Conservation (phyloP, 2,113 vertebrate genomes). For the Morone chrysops region DNA sequence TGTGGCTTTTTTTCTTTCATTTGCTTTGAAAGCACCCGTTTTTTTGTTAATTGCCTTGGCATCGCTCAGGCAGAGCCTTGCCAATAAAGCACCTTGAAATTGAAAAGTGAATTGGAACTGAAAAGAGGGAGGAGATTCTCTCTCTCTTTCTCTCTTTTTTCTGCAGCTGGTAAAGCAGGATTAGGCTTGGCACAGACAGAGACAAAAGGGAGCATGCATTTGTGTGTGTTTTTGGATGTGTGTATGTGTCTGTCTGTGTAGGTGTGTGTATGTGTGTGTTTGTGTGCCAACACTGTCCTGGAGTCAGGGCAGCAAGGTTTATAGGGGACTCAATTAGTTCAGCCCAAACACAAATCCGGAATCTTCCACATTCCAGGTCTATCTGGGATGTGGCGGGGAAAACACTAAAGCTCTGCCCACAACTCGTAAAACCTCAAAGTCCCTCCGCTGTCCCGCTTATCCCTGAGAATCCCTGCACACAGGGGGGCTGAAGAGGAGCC, state of each 20-base stretch:
- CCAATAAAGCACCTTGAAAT: constrained; percentile 86
- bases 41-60: constrained; percentile 82
- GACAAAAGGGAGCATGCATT: constrained; percentile 70
- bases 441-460: constrained; percentile 72
- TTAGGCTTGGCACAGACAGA: constrained; percentile 82
- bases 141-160: constrained; percentile 49
- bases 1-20: constrained; percentile 38
- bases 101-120: constrained; percentile 84
- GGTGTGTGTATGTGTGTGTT: constrained; percentile 35
- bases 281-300: constrained; percentile 63
- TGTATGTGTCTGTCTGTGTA: constrained; percentile 30
- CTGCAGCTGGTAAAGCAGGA: constrained; percentile 80
- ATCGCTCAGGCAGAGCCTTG: constrained; percentile 65
- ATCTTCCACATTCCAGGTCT: constrained; percentile 71
- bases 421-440: constrained; percentile 72
- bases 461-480: constrained; percentile 75
- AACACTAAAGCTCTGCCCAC: constrained; percentile 67
- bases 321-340: constrained; percentile 84
- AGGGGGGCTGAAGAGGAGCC: constrained; percentile 58
- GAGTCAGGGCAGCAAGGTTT: constrained; percentile 77
- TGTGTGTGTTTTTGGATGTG: constrained; percentile 47
- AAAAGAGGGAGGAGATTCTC: constrained; percentile 80
- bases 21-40: constrained; percentile 67
- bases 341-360: constrained; percentile 81
- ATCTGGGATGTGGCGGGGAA: constrained; percentile 70